phyloP scores from a whole-genome alignment of 1,140 invertebrate species.

The Drosophila erecta region DNA sequence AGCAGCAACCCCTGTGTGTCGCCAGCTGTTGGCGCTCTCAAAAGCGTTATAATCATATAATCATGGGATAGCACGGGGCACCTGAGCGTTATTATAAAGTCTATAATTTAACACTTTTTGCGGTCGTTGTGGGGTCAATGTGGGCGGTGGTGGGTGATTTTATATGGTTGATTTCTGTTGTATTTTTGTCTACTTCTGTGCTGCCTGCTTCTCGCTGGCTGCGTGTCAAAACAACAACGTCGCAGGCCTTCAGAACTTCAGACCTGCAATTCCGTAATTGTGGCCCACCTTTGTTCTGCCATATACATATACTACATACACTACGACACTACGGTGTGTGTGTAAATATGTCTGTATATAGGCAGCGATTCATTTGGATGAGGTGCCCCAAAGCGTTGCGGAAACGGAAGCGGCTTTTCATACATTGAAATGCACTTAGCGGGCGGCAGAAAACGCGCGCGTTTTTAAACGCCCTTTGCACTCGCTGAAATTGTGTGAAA shows the following conservation, averaged over 20 bases:
- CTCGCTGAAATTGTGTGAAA: background rate
- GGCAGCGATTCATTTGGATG: constrained; percentile 24
- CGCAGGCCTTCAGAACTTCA: constrained; percentile 16
- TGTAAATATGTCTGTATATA: background rate
- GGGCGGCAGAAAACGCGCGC: constrained; percentile 61
- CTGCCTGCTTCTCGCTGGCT: constrained; percentile 53
- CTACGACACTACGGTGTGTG: background rate
- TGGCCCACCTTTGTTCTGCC: constrained; percentile 29
- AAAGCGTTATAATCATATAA: constrained; percentile 57
- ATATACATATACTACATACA: background rate
- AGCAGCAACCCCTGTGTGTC: background rate
- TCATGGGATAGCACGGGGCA: constrained; percentile 30
- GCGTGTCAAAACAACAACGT: constrained; percentile 80
- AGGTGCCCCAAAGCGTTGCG: constrained; percentile 11
- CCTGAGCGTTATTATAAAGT: constrained; percentile 39
- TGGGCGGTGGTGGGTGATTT: constrained; percentile 11
- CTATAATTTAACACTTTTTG: constrained; percentile 81
- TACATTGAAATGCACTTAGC: constrained; percentile 80
- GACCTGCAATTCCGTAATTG: constrained; percentile 16
- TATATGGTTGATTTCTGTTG: constrained; percentile 23
- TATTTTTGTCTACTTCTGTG: background rate
- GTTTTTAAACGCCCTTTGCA: constrained; percentile 64
- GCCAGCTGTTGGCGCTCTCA: constrained; percentile 47
- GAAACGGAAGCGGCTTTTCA: constrained; percentile 48
- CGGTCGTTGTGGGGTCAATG: constrained; percentile 36